Conservation (phyloP, 2,797 vertebrate species). For the Ispidina picta region DNA sequence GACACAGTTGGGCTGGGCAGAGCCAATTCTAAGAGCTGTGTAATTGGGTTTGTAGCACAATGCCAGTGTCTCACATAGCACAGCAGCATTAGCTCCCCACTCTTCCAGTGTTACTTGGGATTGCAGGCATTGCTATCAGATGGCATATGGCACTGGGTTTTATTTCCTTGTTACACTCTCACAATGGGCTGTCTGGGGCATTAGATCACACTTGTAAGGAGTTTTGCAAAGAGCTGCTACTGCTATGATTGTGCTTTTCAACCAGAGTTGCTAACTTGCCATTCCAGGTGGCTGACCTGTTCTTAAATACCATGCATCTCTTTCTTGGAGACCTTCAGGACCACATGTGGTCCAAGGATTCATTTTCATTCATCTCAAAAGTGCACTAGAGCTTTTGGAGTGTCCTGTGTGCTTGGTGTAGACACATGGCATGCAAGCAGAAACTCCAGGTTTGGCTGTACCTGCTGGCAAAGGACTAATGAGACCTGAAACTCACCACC, state of each 20-base stretch:
- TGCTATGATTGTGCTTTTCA: neutral
- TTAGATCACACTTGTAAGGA: neutral
- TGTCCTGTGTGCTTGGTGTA: neutral
- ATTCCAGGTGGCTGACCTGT: neutral
- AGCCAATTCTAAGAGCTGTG: neutral
- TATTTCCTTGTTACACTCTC: neutral
- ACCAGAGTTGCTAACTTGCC: neutral
- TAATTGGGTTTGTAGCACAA: neutral
- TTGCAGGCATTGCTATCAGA: neutral
- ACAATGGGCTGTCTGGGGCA: neutral
- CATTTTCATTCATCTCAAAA: neutral
- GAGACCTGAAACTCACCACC: neutral
- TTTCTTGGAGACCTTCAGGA: neutral
- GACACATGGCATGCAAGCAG: neutral
- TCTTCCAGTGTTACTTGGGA: neutral
- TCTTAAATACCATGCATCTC: neutral
- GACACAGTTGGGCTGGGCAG: neutral
- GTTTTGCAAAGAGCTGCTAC: neutral
- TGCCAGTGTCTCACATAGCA: neutral
- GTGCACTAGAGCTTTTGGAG: neutral
- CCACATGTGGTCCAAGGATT: neutral
- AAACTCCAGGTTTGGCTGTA: neutral
- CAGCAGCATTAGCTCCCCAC: neutral
- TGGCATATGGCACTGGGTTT: neutral
- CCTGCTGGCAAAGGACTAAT: neutral